A percentile compares a stretch with the other conserved stretches of the same genome.
phyloP scores from a whole-genome alignment of 2,113 vertebrate genomes.

The Atractosteus spatula region DNA sequence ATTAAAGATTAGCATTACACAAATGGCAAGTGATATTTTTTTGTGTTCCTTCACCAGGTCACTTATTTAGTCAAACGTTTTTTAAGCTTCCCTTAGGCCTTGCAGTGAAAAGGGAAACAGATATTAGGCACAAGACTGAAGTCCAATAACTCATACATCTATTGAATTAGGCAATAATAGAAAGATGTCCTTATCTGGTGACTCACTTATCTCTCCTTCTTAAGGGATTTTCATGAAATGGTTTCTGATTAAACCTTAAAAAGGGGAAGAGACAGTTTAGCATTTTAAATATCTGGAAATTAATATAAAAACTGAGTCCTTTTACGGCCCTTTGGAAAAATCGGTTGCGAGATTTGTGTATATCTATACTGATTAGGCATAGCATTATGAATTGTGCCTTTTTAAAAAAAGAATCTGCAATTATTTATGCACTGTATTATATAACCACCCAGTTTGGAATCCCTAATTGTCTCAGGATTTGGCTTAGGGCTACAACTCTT shows the following conservation, averaged over 20 bases:
- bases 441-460: no score
- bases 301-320: no score
- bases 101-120: background rate
- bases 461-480: no score
- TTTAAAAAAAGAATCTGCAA: no score
- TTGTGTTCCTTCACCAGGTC: conserved; percentile 5
- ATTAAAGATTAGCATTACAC: conserved; percentile 23
- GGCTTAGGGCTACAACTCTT: no score
- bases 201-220: conserved; percentile 1
- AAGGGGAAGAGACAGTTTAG: background rate
- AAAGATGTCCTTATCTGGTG: background rate
- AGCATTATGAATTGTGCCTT: no score
- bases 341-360: no score
- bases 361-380: no score
- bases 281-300: no score
- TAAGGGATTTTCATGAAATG: background rate
- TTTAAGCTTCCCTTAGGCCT: conserved; percentile 5
- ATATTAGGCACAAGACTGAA: background rate
- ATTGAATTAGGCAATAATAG: conserved; percentile 16
- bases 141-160: conserved; percentile 10
- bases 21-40: background rate
- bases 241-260: conserved; percentile 2
- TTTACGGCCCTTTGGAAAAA: no score
- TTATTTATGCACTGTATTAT: no score
- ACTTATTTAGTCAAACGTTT: conserved; percentile 12